Evolutionary conservation across 2,888 invertebrate genomes (phyloP).

Genomic region (Scelioninae gen. 1): DNA sequence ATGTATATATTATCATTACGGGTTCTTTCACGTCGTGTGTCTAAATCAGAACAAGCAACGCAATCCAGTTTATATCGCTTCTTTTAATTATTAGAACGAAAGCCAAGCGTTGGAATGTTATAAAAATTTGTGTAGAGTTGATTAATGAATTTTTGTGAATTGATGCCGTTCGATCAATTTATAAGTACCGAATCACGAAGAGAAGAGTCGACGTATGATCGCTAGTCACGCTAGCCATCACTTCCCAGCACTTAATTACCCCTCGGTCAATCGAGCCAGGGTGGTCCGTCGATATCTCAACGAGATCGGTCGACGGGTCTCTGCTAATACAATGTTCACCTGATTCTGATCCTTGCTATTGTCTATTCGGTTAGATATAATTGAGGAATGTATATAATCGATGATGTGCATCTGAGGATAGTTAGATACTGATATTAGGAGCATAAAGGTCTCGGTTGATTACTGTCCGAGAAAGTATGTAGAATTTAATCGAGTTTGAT

Average conservation of each 20-base stretch:
- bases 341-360: slow-evolving; percentile 51
- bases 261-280: slow-evolving; percentile 77
- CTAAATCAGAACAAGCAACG: slow-evolving; percentile 25
- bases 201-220: slow-evolving; percentile 78
- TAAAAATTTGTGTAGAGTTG: slow-evolving; percentile 3
- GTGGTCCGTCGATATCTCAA: slow-evolving; percentile 75
- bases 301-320: slow-evolving; percentile 47
- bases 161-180: slow-evolving; percentile 69
- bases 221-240: slow-evolving; percentile 79
- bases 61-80: slow-evolving; percentile 14
- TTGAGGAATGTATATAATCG: slow-evolving; percentile 57
- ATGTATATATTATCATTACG: slow-evolving; percentile 57
- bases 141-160: slow-evolving; percentile 41
- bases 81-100: slow-evolving; percentile 9
- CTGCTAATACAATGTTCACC: slow-evolving; percentile 59
- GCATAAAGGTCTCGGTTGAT: slow-evolving; percentile 29
- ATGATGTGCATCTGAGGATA: slow-evolving; percentile 39
- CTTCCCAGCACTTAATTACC: slow-evolving; percentile 80
- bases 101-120: slow-evolving; percentile 1
- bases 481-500: slow-evolving; percentile 27
- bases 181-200: slow-evolving; percentile 77
- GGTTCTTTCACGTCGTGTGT: slow-evolving; percentile 33
- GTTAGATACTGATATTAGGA: slow-evolving; percentile 27
- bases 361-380: slow-evolving; percentile 56
- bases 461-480: slow-evolving; percentile 30